These are phyloP conservation scores for Standfussiana lucernea DNA, from an alignment of 2,888 invertebrate species.

Conservation along the genomic window DNA sequence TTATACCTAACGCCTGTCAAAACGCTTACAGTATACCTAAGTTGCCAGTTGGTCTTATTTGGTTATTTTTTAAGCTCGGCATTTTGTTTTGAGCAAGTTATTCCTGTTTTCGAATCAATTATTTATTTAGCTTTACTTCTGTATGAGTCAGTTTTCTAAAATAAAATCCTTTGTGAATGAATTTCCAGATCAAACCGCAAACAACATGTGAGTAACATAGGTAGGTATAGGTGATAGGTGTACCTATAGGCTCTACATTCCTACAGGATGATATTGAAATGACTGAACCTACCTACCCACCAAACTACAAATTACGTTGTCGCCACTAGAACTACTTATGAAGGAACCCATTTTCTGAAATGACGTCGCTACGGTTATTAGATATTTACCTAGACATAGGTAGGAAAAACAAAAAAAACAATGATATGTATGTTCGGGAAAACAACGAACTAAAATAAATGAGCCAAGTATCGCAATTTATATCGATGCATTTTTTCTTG, in stretches of 20 bases:
- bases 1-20: not conserved
- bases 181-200: conserved; percentile 20
- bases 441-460: not conserved
- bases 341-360: not conserved
- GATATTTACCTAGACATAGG: not conserved
- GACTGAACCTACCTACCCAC: not conserved
- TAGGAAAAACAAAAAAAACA: not conserved
- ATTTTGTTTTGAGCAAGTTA: conserved; percentile 15
- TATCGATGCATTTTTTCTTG: not conserved
- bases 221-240: not conserved
- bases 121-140: not conserved
- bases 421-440: not conserved
- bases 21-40: not conserved
- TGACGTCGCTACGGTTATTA: not conserved
- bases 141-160: conserved; percentile 16
- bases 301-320: not conserved
- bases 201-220: conserved; percentile 18
- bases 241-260: not conserved
- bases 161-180: conserved; percentile 24
- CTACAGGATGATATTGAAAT: not conserved
- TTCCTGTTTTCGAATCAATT: conserved; percentile 7
- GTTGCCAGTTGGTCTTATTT: not conserved
- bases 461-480: not conserved
- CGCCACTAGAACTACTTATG: not conserved
- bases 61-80: not conserved